Base-by-base conservation (phyloP, 2,113 vertebrate species). In the Oplegnathus fasciatus region DNA sequence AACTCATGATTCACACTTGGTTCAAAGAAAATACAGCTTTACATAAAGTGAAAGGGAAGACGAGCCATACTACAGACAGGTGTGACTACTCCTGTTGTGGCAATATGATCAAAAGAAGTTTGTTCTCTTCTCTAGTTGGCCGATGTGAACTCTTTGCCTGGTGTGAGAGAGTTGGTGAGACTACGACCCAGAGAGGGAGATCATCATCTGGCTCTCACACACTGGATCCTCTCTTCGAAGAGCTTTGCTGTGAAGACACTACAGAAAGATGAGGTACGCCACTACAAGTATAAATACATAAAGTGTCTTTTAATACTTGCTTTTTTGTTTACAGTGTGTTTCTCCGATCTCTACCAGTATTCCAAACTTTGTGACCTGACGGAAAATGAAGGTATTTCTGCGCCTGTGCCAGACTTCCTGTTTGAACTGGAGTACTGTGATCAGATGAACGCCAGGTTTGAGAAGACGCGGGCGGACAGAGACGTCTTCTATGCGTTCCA, bases 401-500 rank as follows among this genome's bases (percentile, higher is more conserved):
- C 96, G 8, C 97, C 98, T 0, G 92, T 93, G 58, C 98, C 98
- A 0, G 96, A 99, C 91, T 99, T 98, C 94, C 95, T 99, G 70
- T 99, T 99, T 95, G 98, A 99, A 92, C 83, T 99, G 0, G 80
- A 97, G 24, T 99, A 99, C 88, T 97, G 96, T 0, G 96, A 97
- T 66, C 96, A 96, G 82, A 95, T 97, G 92, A 97, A 98, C 0
- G 86, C 95, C 87, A 96, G 96, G 86, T 99, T 99, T 84, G 96
- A 98, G 14, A 97, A 97, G 95, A 97, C 93, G 60, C 96, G 91
- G 88, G 97, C 96, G 18, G 97, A 96, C 40, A 94, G 95, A 84
- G 97, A 97, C 58, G 93, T 99, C 42, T 97, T 99, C 94, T 98
- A 98, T 0, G 98, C 98, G 77, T 98, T 99, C 94, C 98, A 99